Percentiles rank a stretch among this genome's conserved stretches.
phyloP scores from a whole-genome alignment of 2,888 invertebrate genomes.

The Hypselothyrea guttata region DNA sequence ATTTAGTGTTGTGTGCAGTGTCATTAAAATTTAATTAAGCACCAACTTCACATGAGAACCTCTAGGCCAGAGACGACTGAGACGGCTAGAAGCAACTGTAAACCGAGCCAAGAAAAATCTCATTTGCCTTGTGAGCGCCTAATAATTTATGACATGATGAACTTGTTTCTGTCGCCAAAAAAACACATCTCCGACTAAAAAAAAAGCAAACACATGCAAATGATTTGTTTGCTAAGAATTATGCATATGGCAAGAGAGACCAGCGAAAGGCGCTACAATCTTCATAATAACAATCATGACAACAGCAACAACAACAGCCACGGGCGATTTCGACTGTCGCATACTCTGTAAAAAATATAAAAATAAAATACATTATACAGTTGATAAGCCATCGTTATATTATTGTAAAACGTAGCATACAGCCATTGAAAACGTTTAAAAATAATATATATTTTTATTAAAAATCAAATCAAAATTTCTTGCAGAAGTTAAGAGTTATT shows the following conservation, averaged over 20 bases:
- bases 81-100: conserved; percentile 17
- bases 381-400: no score
- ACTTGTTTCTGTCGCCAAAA: conserved; percentile 44
- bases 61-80: not conserved
- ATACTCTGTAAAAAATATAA: no score
- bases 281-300: conserved; percentile 42
- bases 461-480: no score
- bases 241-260: conserved; percentile 31
- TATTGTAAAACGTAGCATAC: no score
- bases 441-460: conserved; percentile 48
- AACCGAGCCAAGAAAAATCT: conserved; percentile 38
- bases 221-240: conserved; percentile 33
- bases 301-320: conserved; percentile 19
- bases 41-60: conserved; percentile 43
- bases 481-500: no score
- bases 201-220: not conserved
- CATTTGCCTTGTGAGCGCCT: conserved; percentile 56
- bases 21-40: conserved; percentile 75
- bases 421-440: conserved; percentile 18
- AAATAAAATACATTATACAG: no score
- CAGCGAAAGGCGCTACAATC: conserved; percentile 29
- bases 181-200: conserved; percentile 7
- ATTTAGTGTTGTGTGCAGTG: conserved; percentile 66
- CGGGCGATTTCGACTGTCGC: not conserved
- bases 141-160: conserved; percentile 69